Evolutionary conservation across 2,113 vertebrate genomes (phyloP).

Genomic region (Dissostichus mawsoni): DNA sequence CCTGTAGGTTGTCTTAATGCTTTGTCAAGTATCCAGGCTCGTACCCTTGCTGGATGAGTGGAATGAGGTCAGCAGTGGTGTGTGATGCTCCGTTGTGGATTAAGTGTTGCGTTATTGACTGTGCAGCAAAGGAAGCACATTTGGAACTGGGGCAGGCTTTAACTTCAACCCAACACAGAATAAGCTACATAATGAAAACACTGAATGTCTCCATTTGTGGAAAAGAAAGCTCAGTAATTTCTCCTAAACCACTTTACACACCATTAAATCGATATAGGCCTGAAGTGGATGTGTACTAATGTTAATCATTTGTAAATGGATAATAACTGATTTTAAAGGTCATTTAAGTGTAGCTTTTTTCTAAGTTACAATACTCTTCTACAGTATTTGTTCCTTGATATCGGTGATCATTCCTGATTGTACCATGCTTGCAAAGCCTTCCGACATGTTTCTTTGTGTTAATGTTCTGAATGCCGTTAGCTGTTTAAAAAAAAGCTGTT

Average conservation of each 20-base stretch:
- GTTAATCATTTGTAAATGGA: constrained; percentile 53
- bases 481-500: constrained; percentile 51
- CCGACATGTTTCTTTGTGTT: constrained; percentile 59
- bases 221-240: constrained; percentile 31
- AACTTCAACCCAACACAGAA: constrained; percentile 25
- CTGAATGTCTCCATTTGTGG: constrained; percentile 43
- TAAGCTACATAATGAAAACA: constrained; percentile 50
- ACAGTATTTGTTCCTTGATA: constrained; percentile 46
- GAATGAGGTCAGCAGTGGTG: constrained; percentile 52
- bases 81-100: constrained; percentile 55
- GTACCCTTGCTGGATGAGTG: constrained; percentile 46
- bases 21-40: constrained; percentile 60
- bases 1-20: constrained; percentile 72
- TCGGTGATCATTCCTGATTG: constrained; percentile 48
- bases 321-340: constrained; percentile 45
- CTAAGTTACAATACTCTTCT: constrained; percentile 43
- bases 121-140: constrained; percentile 40
- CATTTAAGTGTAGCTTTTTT: constrained; percentile 52
- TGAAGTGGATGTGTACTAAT: constrained; percentile 48
- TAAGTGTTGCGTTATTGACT: constrained; percentile 59
- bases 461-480: constrained; percentile 66
- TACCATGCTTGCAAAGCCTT: constrained; percentile 54
- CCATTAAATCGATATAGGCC: constrained; percentile 32
- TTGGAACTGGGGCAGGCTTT: constrained; percentile 44
- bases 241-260: constrained; percentile 32